Base-by-base conservation (phyloP, 2,888 invertebrate species). In the Tyria jacobaeae region DNA sequence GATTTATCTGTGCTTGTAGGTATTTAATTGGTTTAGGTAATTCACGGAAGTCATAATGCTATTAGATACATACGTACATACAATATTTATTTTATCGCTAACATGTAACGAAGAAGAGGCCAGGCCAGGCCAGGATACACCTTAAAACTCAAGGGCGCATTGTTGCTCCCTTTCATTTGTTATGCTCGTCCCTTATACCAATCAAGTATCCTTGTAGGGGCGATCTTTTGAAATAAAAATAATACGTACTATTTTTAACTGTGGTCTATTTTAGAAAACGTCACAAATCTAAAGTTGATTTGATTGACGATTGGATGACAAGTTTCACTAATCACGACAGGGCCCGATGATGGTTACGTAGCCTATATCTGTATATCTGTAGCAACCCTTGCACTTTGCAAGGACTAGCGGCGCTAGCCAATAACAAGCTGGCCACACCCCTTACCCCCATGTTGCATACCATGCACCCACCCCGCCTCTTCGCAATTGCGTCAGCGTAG, bases 391-490 rank as follows among this genome's bases (percentile, higher is more conserved):
- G 63, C 60, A 66, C 58, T 60, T 57, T 67, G 76, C 75, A 74
- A 73, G 57, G 71, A 69, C 65, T 53, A 70, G 51, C 48, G 64
- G 25, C 63, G 62, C 71, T 75, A 59, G 70, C 86, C 86, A 87
- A 87, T 87, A 61, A 82, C 80, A 64, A 53, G 76, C 56, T 71
- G 78, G 86, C 84, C 86, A 86, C 84, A 79, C 85, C 85, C 85
- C 75, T 75, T 62, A 62, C 66, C 71, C 71, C 69, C 59, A 60
- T 76, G 70, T 41, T 80, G 80, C 82, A 82, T 76, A 76, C 70
- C 77, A 17, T 77, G 76, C 78, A 75, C 75, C 75, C 78, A 74
- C 68, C 71, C 76, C 72, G 61, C 70, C 70, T 67, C 65, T 66
- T 67, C 62, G 64, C 59, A 59, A 37, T 48, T 31, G 31, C 21